Evolutionary conservation across 2,888 invertebrate genomes (phyloP), one percentile per base, ranked within the genome.

Genomic region (Nymphalis polychloros): DNA sequence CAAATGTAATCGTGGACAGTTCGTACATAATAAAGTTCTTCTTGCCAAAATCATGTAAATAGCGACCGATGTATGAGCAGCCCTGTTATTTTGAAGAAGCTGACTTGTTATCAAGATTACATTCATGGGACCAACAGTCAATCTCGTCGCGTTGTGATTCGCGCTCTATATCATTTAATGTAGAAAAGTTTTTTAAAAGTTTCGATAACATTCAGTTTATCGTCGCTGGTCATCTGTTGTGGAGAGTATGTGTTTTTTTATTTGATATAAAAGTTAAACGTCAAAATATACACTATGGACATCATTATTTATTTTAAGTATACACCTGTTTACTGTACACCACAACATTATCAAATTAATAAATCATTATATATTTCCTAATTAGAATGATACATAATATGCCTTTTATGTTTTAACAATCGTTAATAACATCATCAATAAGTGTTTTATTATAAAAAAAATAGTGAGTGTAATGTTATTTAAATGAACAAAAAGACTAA

Each of bases 21-120:
- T 13, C 13, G 13, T 10, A 41, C 10, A 4, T 13, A 13, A 13
- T 13, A 13, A 10, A 13, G 13, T 41, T 41, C 41, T 41, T 13
- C 13, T 4, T 13, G 0, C 13, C 41, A 41, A 41, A 13, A 8
- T 20, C n/a, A 19, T 10, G 1, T 46, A 35, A 46, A 66, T 48
- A 27, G 57, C 59, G 59, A 48, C 31, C 61, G 61, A 47, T 16
- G 31, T 10, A 67, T 72, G 50, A 67, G 31, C 50, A 67, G 50
- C 72, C 70, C 73, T 73, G 72, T 59, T 55, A 60, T 59, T 60
- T 50, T 50, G 46, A 59, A 68, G 53, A 61, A 49, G 61, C 66
- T 53, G n/a, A 27, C 17, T 23, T 35, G 48, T 67, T 63, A 71
- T 71, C 67, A 59, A 67, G 71, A 72, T 71, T 47, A 61, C 63